Conservation (phyloP, 35 echinoderm and acorn worm genomes). For the Eucidaris tribuloides region DNA sequence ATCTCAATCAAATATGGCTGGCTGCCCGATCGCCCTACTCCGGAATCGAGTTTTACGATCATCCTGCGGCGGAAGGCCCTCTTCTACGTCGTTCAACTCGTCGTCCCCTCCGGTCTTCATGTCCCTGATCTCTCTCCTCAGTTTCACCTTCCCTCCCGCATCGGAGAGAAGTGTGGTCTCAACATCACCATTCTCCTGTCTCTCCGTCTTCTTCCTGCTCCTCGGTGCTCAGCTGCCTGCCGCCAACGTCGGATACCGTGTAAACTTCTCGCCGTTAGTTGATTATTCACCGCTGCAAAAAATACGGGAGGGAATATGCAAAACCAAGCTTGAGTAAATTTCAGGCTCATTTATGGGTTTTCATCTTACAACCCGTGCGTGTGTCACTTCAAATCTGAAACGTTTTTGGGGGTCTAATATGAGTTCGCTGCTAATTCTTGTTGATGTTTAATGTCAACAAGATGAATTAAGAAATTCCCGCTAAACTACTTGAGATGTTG, state of each 20-base stretch:
- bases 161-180: constrained; percentile 78
- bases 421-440: too few relatives aligned
- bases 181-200: constrained; percentile 77
- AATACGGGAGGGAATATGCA: too few relatives aligned
- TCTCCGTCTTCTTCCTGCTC: constrained; percentile 72
- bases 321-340: too few relatives aligned
- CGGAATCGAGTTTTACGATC: constrained; percentile 59
- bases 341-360: too few relatives aligned
- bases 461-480: too few relatives aligned
- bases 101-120: constrained; percentile 69
- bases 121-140: constrained; percentile 66
- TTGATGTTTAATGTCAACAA: too few relatives aligned
- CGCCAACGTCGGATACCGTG: constrained; percentile 67
- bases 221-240: constrained; percentile 68
- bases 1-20: constrained; percentile 62
- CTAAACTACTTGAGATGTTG: too few relatives aligned
- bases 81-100: constrained; percentile 69
- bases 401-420: too few relatives aligned
- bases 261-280: too few relatives aligned
- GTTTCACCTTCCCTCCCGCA: constrained; percentile 64
- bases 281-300: too few relatives aligned
- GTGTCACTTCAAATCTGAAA: too few relatives aligned
- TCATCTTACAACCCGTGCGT: too few relatives aligned
- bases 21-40: constrained; percentile 72
- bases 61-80: constrained; percentile 54